Conservation (phyloP, 1,140 invertebrate genomes). For the Nymphalis io region DNA sequence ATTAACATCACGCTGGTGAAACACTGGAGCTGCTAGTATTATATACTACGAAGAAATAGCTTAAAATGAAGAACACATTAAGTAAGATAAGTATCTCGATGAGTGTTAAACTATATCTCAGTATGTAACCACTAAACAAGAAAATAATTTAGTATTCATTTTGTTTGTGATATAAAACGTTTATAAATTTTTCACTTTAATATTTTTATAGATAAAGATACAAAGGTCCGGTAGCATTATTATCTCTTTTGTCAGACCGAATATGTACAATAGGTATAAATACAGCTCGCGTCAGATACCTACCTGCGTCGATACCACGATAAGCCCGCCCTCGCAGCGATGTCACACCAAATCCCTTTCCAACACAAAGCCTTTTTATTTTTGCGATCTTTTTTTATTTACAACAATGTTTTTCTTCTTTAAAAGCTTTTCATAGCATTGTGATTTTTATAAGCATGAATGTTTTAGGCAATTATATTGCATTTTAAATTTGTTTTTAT, state of each 20-base stretch:
- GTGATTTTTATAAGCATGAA: conserved; percentile 13
- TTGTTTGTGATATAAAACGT: neutral
- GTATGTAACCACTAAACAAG: too few species aligned
- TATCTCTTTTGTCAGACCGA: conserved; percentile 28
- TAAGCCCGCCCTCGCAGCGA: conserved; percentile 49
- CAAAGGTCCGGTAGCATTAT: conserved; percentile 25
- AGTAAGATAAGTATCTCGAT: too few species aligned
- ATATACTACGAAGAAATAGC: too few species aligned
- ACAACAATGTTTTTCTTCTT: conserved; percentile 45
- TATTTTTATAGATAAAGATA: conserved; percentile 9
- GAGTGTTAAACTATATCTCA: too few species aligned
- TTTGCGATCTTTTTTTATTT: conserved; percentile 53
- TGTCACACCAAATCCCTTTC: conserved; percentile 56
- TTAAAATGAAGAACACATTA: too few species aligned
- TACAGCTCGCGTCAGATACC: conserved; percentile 30
- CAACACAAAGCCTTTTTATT: conserved; percentile 56
- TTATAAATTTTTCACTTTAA: neutral
- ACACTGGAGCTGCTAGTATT: too few species aligned
- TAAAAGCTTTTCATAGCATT: conserved; percentile 39
- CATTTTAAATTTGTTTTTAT: neutral
- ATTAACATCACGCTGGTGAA: too few species aligned
- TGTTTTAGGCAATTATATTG: conserved; percentile 28
- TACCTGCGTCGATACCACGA: conserved; percentile 47
- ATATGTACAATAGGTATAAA: conserved; percentile 28
- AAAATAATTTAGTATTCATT: neutral